Conservation (phyloP, 2,888 invertebrate genomes). For the Octonoba sinensis region DNA sequence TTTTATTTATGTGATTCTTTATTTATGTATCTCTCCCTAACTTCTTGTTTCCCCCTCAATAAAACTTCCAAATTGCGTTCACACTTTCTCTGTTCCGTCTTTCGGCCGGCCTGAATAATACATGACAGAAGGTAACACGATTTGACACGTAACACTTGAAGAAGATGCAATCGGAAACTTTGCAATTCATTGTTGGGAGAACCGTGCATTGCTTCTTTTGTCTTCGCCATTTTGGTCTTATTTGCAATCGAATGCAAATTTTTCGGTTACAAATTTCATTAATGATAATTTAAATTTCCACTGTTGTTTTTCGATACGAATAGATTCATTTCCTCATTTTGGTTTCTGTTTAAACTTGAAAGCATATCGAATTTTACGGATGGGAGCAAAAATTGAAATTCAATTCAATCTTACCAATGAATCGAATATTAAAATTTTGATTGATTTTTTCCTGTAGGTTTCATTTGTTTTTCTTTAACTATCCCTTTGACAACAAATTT, state of each 20-base stretch:
- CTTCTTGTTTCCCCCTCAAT: conserved; percentile 38
- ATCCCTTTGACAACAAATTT: no score
- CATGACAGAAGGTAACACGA: conserved; percentile 59
- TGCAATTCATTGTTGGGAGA: conserved; percentile 14
- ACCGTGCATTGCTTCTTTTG: no score
- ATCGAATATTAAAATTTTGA: no score
- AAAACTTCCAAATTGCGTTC: conserved; percentile 60
- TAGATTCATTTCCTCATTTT: not conserved
- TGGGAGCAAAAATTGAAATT: no score
- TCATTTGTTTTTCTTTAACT: no score
- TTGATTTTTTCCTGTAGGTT: no score
- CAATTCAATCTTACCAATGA: no score
- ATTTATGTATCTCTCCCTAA: conserved; percentile 21
- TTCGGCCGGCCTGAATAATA: conserved; percentile 49
- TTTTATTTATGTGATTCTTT: conserved; percentile 48
- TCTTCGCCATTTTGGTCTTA: conserved; percentile 21
- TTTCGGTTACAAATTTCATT: conserved; percentile 24
- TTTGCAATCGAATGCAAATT: conserved; percentile 15
- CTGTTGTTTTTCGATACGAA: not conserved
- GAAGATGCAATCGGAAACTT: conserved; percentile 38
- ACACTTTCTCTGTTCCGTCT: conserved; percentile 55
- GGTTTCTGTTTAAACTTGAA: no score
- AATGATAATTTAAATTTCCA: conserved; percentile 21
- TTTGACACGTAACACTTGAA: conserved; percentile 55
- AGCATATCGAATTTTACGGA: no score